Base-by-base conservation (phyloP, 1,140 invertebrate species). In the Tetramorium alpestre region DNA sequence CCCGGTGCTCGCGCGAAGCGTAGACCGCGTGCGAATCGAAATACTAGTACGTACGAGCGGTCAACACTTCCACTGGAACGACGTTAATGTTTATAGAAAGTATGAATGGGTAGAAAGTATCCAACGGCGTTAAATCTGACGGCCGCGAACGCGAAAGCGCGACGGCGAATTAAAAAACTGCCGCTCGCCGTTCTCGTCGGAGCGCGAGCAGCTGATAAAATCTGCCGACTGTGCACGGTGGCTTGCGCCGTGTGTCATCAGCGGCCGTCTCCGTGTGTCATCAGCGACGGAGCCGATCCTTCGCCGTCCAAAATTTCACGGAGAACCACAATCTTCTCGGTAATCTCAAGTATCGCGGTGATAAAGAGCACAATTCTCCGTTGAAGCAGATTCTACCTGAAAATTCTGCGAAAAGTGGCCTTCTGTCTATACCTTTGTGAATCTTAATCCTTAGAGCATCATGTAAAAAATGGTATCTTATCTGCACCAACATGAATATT, bases 31-130 rank as follows among this genome's bases (percentile, higher is more conserved):
- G 75, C 33, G 13, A 41, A 69, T 54, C 47, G 38, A 16, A 56
- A 69, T n/a, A 6, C 7, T 13, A 11, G 13, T 16, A 54, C 16
- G 28, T 38, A n/a, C 44, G 44, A 33, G 13, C 38, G 62, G 13
- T n/a, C 28, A 16, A 13, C 65, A 65, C n/a, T 47, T 47, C 22
- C 33, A n/a, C 47, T 33, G 22, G 10, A 56, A 41, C 18, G 25
- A 16, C 78, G 49, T 41, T 70, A 70, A 70, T 56, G 49, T 56
- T 67, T 67, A 70, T 81, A 81, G 78, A 81, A 81, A 81, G 78
- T 81, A 70, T 70, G 65, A 81, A 81, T 70, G 51, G 25, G 22
- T 81, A 81, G 78, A 70, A 81, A 81, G 65, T 81, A 56, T 47
- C 51, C 38, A 47, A 25, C 54, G 54, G 38, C 78, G 65, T 81